Evolutionary conservation across 1,140 invertebrate genomes (phyloP).

Genomic region (Drosophila nannoptera): DNA sequence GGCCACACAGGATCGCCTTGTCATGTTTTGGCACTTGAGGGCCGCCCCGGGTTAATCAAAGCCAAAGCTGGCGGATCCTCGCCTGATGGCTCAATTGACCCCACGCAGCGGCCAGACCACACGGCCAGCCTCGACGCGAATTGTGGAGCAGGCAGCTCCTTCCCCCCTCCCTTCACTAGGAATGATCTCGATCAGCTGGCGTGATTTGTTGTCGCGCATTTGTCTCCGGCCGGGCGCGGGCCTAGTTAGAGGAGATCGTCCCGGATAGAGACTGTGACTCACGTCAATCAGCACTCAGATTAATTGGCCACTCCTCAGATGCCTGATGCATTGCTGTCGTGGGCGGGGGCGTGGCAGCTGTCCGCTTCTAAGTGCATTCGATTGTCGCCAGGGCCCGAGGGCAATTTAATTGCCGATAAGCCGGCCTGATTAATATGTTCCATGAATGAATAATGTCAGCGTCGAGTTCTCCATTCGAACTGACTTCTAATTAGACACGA

Average conservation of each 20-base stretch:
- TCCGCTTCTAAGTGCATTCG: constrained; percentile 32
- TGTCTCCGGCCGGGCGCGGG: constrained; percentile 56
- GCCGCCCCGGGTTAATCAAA: constrained; percentile 68
- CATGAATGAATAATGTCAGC: constrained; percentile 39
- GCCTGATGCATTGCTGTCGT: constrained; percentile 61
- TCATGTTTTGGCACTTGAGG: constrained; percentile 77
- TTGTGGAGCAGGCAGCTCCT: constrained; percentile 48
- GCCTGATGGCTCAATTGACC: constrained; percentile 6
- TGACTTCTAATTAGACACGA: constrained; percentile 26
- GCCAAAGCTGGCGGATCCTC: constrained; percentile 62
- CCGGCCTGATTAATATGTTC: constrained; percentile 58
- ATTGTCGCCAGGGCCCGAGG: constrained; percentile 18
- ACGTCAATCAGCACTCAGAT: constrained; percentile 31
- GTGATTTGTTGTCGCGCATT: constrained; percentile 71
- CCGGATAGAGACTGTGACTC: constrained; percentile 45
- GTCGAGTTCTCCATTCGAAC: constrained; percentile 17
- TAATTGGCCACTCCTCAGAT: constrained; percentile 2
- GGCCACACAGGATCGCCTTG: constrained; percentile 71
- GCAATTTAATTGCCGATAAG: constrained; percentile 51
- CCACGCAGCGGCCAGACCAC: neutral
- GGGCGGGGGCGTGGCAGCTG: constrained; percentile 31
- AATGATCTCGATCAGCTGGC: constrained; percentile 50
- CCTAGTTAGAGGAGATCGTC: constrained; percentile 2
- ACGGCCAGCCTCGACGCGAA: constrained; percentile 46
- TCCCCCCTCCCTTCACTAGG: neutral